Conservation (phyloP, 2,113 vertebrate species). For the Ursus arctos region DNA sequence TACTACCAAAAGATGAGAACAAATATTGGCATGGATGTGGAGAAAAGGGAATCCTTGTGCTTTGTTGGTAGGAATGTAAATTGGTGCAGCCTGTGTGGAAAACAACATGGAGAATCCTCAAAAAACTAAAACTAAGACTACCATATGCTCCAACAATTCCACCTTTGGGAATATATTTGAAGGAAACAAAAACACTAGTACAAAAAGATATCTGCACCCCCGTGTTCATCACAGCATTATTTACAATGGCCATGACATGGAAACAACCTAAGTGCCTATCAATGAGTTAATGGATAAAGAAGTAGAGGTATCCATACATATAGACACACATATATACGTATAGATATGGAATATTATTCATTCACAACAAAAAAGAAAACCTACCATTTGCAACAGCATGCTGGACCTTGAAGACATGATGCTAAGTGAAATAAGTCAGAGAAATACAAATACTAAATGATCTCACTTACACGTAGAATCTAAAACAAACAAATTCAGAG, state of each 20-base stretch:
- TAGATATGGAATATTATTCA: not conserved
- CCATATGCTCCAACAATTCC: not conserved
- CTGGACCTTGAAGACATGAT: not conserved
- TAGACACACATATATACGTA: not conserved
- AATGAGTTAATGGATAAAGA: not conserved
- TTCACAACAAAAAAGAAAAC: not conserved
- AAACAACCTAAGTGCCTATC: not conserved
- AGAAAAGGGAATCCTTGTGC: not conserved
- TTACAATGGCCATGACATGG: not conserved
- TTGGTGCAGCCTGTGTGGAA: not conserved
- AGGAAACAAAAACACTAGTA: not conserved
- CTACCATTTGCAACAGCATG: not conserved
- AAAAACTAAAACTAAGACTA: not conserved
- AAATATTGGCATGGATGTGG: not conserved
- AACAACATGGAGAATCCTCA: not conserved
- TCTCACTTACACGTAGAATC: not conserved
- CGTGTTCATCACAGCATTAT: not conserved
- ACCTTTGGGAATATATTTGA: not conserved
- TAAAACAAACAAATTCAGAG: not conserved
- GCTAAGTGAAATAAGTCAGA: not conserved
- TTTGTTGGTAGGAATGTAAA: not conserved
- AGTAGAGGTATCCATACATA: not conserved
- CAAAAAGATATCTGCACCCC: not conserved
- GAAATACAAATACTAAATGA: not conserved
- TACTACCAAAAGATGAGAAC: not conserved